Conservation (phyloP, 2,113 vertebrate species). For the Sula dactylatra region DNA sequence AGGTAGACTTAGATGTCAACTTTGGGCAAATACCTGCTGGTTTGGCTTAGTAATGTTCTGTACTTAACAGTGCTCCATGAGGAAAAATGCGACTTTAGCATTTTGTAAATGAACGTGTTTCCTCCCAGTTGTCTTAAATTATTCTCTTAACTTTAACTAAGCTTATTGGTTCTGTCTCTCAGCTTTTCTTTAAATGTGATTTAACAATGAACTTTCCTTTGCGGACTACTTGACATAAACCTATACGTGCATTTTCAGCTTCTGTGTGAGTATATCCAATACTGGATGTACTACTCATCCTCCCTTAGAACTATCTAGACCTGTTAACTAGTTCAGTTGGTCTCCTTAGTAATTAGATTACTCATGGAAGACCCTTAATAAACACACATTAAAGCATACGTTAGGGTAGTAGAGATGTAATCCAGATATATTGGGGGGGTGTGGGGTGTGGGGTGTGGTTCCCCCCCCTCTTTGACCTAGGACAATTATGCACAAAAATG, state of each 20-base stretch:
- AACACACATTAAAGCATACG: neutral
- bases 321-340: neutral
- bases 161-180: neutral
- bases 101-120: neutral
- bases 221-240: neutral
- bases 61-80: neutral
- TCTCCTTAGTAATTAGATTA: neutral
- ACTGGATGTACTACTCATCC: neutral
- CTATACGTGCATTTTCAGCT: neutral
- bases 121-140: neutral
- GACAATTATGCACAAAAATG: neutral
- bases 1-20: neutral
- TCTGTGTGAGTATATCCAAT: neutral
- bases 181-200: neutral
- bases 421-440: neutral
- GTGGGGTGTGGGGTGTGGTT: too few relatives aligned
- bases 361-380: neutral
- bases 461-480: neutral
- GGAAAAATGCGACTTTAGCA: neutral
- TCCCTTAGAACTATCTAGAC: rapidly evolving
- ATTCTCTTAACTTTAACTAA: neutral
- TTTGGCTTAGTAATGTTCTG: neutral
- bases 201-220: neutral
- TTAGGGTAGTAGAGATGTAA: neutral
- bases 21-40: neutral